Evolutionary conservation across 2,888 invertebrate genomes (phyloP), one percentile per base, ranked within the genome.

Genomic region (Dioctria rufipes): DNA sequence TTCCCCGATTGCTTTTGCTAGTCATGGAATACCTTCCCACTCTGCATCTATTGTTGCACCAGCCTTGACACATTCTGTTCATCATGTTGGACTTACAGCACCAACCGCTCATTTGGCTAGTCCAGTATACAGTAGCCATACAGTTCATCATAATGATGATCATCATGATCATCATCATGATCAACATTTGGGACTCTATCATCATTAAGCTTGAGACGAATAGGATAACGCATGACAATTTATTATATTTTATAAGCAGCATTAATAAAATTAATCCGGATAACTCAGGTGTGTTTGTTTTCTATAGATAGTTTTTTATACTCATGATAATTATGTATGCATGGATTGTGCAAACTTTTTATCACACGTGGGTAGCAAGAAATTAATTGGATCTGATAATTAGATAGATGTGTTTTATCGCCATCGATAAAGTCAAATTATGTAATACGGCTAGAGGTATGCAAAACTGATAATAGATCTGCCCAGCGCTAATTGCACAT

Each of bases 101-200:
- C 67, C n/a, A 25, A 39, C 58, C 49, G 63, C 73, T 61, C 61
- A 25, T 2, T 75, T 77, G 54, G 77, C 82, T 65, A 65, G 54
- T 46, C 54, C 54, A 25, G 42, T 61, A 65, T 65, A 63, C 65
- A 42, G 65, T 46, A 43, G 58, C 39, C 90, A 90, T 84, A 90
- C 90, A n/a, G 51, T 69, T 51, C 69, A 65, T 65, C 65, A 69
- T 69, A 39, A 39, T 51, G 51, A 37, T 37, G 9, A 8, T n/a
- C 54, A 54, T 54, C 54, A 25, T 25, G 25, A 25, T 25, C 25
- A 25, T 25, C 25, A 25, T 25, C 25, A 25, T 25, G 25, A 25
- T 25, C 25, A 25, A 25, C 65, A 51, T n/a, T 39, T 69, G 25
- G 51, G 49, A 25, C 67, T 46, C 5, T n/a, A 69, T 51, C 69